Percentiles rank a stretch among this genome's conserved stretches.
Conservation (phyloP, 2,888 invertebrate genomes). For the Sepiola atlantica region DNA sequence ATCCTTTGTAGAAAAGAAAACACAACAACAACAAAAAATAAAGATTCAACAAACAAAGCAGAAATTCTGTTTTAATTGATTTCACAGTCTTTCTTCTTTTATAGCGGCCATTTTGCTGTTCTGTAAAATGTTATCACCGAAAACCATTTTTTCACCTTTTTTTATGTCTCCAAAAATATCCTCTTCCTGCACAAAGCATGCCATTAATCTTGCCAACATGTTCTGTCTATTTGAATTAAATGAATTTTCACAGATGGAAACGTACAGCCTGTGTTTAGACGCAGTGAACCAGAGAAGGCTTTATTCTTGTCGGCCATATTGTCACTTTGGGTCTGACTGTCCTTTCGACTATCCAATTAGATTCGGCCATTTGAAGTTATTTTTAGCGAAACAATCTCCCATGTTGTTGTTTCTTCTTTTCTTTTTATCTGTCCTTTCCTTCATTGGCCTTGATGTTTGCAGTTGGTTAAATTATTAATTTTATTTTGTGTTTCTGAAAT, state of each 20-base stretch:
- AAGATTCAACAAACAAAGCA: background rate
- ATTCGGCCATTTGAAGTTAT: background rate
- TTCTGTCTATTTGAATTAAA: slow-evolving; percentile 32
- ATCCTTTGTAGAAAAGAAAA: background rate
- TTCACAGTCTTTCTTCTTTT: background rate
- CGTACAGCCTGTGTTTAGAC: background rate
- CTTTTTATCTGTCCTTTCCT: slow-evolving; percentile 32
- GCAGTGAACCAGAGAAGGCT: background rate
- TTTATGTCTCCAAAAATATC: slow-evolving; percentile 9
- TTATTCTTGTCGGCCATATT: slow-evolving; percentile 32
- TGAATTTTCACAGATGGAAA: slow-evolving; percentile 32
- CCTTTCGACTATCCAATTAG: background rate
- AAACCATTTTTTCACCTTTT: background rate
- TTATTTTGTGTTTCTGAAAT: background rate
- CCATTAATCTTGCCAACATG: slow-evolving; percentile 20
- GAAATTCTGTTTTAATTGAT: background rate
- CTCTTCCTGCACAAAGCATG: background rate
- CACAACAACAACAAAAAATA: background rate
- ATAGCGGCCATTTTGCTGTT: background rate
- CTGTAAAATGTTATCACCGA: background rate
- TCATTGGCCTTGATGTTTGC: slow-evolving; percentile 20
- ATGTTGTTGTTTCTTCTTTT: background rate
- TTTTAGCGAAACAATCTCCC: background rate
- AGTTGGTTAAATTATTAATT: slow-evolving; percentile 19
- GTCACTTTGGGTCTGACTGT: slow-evolving; percentile 13